These are phyloP conservation scores for Musca vetustissima DNA, from an alignment of 1,140 invertebrate species.

Conservation along the genomic window DNA sequence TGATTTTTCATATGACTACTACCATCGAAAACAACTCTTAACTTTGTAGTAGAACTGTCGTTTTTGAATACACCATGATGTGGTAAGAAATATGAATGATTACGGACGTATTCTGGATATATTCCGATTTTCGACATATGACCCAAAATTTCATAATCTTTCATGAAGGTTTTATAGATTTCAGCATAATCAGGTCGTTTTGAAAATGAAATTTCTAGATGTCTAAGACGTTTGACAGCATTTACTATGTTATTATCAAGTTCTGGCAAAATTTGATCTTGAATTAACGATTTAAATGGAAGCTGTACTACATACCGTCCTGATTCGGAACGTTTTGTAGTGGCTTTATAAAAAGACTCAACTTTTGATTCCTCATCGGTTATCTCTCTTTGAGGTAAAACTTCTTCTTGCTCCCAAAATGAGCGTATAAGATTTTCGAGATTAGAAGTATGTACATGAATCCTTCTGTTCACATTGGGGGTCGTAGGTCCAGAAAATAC, in stretches of 20 bases:
- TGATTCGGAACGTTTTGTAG: not conserved
- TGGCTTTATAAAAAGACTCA: too few species aligned
- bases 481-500: not conserved
- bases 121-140: conserved; percentile 23
- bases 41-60: conserved; percentile 41
- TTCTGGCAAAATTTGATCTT: not conserved
- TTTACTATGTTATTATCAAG: not conserved
- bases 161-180: too few species aligned
- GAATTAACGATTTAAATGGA: conserved; percentile 3
- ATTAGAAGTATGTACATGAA: not conserved
- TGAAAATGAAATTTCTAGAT: too few species aligned
- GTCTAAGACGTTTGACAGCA: not conserved
- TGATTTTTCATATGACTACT: conserved; percentile 29
- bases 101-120: conserved; percentile 3
- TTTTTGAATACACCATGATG: conserved; percentile 47
- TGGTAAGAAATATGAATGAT: conserved; percentile 31
- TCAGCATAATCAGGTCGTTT: too few species aligned
- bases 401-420: conserved; percentile 5
- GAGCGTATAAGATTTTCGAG: not conserved
- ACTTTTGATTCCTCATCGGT: not conserved
- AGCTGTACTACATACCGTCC: not conserved
- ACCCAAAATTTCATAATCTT: too few species aligned
- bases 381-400: not conserved
- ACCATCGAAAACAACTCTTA: conserved; percentile 41
- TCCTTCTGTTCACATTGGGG: not conserved